Conservation (phyloP, 1,140 invertebrate genomes). For the Ostrea edulis region DNA sequence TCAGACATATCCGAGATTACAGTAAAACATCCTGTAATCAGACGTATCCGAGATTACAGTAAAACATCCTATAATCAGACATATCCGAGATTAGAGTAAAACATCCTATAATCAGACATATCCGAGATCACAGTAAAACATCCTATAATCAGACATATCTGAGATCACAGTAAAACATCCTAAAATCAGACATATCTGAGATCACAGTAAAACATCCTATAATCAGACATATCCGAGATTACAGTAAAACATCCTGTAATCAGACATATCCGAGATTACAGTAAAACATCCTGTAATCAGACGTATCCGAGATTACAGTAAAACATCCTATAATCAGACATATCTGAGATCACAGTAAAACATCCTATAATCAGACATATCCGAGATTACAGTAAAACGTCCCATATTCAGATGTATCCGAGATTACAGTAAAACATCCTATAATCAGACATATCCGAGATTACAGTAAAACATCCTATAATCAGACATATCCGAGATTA, state of each 20-base stretch:
- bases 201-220: conserved; percentile 84
- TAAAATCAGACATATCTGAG: conserved; percentile 57
- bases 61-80: conserved; percentile 85
- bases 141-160: conserved; percentile 82
- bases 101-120: conserved; percentile 85
- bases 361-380: conserved; percentile 85
- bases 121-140: conserved; percentile 78
- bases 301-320: not conserved
- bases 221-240: conserved; percentile 3
- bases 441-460: conserved; percentile 29
- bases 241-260: conserved; percentile 85
- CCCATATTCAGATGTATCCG: too few species aligned
- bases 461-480: conserved; percentile 85
- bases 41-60: not conserved
- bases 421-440: conserved; percentile 84
- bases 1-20: not conserved
- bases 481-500: not conserved
- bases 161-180: conserved; percentile 84
- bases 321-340: conserved; percentile 86
- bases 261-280: not conserved
- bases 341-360: not conserved
- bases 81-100: not conserved
- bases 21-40: conserved; percentile 85
- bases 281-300: conserved; percentile 85
- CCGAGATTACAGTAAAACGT: not conserved